phyloP scores from a whole-genome alignment of 1,140 invertebrate genomes.

The Drosophila setifemur region DNA sequence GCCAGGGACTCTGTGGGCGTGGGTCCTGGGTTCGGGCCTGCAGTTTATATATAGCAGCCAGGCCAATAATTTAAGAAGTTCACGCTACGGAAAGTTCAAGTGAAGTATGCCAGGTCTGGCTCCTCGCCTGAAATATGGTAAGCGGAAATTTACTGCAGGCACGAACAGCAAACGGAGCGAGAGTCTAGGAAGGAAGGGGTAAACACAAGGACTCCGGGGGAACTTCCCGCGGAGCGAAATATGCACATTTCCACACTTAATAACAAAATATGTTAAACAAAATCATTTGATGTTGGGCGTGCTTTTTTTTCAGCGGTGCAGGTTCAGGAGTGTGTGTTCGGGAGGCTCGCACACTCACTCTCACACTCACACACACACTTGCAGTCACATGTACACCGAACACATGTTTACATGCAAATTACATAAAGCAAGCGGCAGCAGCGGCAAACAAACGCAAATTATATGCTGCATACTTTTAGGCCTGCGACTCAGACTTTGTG shows the following conservation, averaged over 20 bases:
- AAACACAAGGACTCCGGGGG: not conserved
- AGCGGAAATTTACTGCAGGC: constrained; percentile 80
- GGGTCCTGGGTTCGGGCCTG: not conserved
- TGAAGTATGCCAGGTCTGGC: constrained; percentile 63
- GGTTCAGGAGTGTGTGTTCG: constrained; percentile 12
- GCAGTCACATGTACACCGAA: constrained; percentile 11
- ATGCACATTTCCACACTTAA: constrained; percentile 81
- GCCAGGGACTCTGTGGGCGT: constrained; percentile 28
- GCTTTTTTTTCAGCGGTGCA: constrained; percentile 43
- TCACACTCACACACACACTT: constrained; percentile 10
- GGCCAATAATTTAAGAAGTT: constrained; percentile 79
- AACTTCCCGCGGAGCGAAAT: constrained; percentile 53
- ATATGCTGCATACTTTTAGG: constrained; percentile 76
- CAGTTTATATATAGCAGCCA: constrained; percentile 54
- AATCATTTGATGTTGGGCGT: constrained; percentile 78
- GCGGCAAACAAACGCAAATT: constrained; percentile 76
- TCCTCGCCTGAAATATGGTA: constrained; percentile 66
- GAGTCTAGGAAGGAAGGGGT: not conserved
- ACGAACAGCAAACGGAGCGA: constrained; percentile 50
- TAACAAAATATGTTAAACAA: constrained; percentile 82
- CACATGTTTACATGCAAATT: constrained; percentile 81
- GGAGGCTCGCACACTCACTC: constrained; percentile 31
- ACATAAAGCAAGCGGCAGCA: constrained; percentile 69
- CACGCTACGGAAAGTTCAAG: constrained; percentile 77
- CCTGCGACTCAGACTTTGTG: constrained; percentile 41